Conservation (phyloP, 2,888 invertebrate genomes). For the Phyto melanocephala region DNA sequence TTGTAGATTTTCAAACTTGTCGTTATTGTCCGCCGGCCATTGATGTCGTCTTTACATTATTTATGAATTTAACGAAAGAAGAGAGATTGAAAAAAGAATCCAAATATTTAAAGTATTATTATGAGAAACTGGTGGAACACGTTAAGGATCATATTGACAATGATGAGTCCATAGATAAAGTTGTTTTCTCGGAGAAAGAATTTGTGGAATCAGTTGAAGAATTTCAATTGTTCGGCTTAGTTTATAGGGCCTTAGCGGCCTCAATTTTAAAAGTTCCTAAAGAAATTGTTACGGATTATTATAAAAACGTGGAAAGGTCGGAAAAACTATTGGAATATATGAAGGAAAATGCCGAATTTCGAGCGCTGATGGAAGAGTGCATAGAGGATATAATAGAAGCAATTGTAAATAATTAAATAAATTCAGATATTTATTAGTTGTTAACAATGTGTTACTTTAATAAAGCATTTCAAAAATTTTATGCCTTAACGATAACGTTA, state of each 20-base stretch:
- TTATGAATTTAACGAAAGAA: conserved; percentile 70
- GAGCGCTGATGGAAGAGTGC: conserved; percentile 68
- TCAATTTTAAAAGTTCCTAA: conserved; percentile 71
- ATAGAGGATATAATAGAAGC: conserved; percentile 70
- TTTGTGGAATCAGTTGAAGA: conserved; percentile 71
- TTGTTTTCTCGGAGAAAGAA: conserved; percentile 65
- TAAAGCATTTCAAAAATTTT: too few species aligned
- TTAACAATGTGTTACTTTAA: too few species aligned
- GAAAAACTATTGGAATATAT: conserved; percentile 68
- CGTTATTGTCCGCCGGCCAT: conserved; percentile 75
- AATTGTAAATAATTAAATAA: conserved; percentile 10
- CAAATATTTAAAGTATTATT: conserved; percentile 68
- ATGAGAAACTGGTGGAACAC: conserved; percentile 67
- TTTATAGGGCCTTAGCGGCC: conserved; percentile 70
- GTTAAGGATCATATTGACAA: neutral
- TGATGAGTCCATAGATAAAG: conserved; percentile 66
- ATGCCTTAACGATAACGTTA: too few species aligned
- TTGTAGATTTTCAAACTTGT: conserved; percentile 77
- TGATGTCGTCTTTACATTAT: conserved; percentile 74
- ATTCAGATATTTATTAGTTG: neutral
- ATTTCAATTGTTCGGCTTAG: conserved; percentile 69
- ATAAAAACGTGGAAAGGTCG: conserved; percentile 71
- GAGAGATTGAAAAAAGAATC: conserved; percentile 65
- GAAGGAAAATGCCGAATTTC: conserved; percentile 66
- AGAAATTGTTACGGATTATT: conserved; percentile 69